Conservation (phyloP, 2,113 vertebrate species). For the Aspiorhynchus laticeps region DNA sequence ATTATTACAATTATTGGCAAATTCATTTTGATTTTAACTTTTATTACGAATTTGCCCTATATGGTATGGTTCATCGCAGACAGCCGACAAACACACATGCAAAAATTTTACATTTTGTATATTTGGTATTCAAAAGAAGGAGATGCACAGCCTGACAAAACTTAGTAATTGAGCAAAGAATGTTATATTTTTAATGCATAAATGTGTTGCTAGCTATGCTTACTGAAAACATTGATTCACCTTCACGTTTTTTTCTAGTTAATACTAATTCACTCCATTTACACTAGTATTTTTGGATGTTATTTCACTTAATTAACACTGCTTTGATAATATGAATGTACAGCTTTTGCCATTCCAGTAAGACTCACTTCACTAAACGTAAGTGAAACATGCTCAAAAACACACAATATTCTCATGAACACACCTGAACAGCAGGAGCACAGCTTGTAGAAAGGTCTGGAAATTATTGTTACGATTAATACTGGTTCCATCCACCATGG, state of each 20-base stretch:
- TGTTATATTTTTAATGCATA: background rate
- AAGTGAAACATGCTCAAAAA: background rate
- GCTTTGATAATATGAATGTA: background rate
- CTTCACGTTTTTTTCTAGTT: background rate
- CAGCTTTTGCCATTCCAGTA: background rate
- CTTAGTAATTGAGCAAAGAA: background rate
- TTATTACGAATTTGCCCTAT: no score
- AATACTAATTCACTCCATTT: background rate
- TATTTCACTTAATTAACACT: background rate
- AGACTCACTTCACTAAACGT: background rate
- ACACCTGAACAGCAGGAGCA: slow-evolving; percentile 96
- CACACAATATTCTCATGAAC: slow-evolving; percentile 18
- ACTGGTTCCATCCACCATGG: slow-evolving; percentile 94
- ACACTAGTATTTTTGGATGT: background rate
- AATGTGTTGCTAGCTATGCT: background rate
- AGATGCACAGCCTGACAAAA: background rate
- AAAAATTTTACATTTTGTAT: background rate
- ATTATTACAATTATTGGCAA: background rate
- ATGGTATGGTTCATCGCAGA: no score
- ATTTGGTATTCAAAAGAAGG: background rate
- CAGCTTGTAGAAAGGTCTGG: slow-evolving; percentile 96
- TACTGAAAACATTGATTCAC: background rate
- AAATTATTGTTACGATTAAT: slow-evolving; percentile 99
- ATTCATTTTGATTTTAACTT: background rate
- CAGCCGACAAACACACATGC: no score